Conservation (phyloP, 35 echinoderm and acorn worm genomes). For the Patiria miniata region DNA sequence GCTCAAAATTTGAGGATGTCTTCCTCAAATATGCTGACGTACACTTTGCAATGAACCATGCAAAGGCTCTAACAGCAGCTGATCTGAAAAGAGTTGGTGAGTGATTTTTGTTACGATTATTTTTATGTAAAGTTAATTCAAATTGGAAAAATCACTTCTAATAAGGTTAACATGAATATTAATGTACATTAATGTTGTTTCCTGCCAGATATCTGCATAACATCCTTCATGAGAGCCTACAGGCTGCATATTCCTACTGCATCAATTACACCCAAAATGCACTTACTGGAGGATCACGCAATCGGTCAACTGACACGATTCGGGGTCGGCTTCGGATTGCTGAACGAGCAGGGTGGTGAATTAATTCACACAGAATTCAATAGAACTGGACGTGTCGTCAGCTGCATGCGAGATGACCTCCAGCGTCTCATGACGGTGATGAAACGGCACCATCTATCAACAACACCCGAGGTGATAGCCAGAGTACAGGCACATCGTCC, state of each 20-base stretch:
- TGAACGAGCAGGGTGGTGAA: constrained; percentile 62
- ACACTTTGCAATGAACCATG: not conserved
- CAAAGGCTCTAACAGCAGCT: not conserved
- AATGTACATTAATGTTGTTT: not conserved
- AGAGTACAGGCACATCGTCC: not conserved
- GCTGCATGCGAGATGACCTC: not conserved
- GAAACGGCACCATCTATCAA: not conserved
- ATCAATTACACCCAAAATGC: constrained; percentile 51
- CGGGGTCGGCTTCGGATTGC: constrained; percentile 15
- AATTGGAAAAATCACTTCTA: no score
- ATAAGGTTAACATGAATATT: not conserved
- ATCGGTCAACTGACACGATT: constrained; percentile 22
- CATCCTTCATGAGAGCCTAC: constrained; percentile 24
- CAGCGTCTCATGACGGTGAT: constrained; percentile 19
- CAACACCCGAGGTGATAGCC: not conserved
- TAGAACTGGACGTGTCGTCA: constrained; percentile 2
- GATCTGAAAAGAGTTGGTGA: not conserved
- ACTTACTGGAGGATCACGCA: constrained; percentile 59
- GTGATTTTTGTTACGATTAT: not conserved
- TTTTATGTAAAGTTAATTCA: not conserved
- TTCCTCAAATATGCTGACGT: not conserved
- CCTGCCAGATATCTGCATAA: constrained; percentile 45
- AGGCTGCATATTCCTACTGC: constrained; percentile 33
- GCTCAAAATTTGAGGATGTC: not conserved
- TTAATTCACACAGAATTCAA: constrained; percentile 38